Percentiles rank a stretch among this genome's conserved stretches.
Conservation (phyloP, 2,113 vertebrate species). For the Salvator merianae region DNA sequence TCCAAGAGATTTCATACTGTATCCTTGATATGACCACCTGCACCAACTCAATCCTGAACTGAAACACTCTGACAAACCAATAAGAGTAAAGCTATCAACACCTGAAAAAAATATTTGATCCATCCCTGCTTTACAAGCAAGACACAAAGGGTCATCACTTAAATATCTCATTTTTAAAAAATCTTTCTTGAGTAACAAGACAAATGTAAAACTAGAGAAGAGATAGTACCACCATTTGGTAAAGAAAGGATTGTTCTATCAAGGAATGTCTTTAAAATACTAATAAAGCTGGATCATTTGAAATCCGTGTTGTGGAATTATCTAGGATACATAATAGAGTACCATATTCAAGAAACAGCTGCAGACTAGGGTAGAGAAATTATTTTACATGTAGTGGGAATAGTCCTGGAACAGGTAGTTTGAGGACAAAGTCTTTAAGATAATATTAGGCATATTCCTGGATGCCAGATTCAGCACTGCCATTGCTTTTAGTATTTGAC, state of each 20-base stretch:
- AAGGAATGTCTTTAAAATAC: conserved; percentile 16
- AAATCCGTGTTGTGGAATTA: conserved; percentile 13
- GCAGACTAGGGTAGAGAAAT: too few relatives aligned
- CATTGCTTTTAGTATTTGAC: too few relatives aligned
- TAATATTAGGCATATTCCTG: too few relatives aligned
- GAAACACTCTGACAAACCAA: neutral
- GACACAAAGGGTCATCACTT: neutral
- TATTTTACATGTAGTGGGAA: too few relatives aligned
- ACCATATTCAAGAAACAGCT: too few relatives aligned
- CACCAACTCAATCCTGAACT: neutral
- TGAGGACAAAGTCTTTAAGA: too few relatives aligned
- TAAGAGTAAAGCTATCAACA: neutral
- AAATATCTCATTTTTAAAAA: too few relatives aligned
- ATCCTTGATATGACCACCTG: conserved; percentile 6
- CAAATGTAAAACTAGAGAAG: neutral
- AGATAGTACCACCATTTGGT: conserved; percentile 3
- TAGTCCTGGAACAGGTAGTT: too few relatives aligned
- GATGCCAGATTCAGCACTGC: too few relatives aligned
- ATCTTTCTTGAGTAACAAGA: neutral
- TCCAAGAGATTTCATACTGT: neutral
- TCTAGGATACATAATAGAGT: neutral
- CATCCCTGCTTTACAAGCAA: neutral
- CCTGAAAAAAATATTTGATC: neutral
- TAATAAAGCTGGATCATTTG: conserved; percentile 31
- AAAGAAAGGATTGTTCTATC: neutral